Evolutionary conservation across 2,888 invertebrate species (phyloP).

Genomic region (Theretra japonica): DNA sequence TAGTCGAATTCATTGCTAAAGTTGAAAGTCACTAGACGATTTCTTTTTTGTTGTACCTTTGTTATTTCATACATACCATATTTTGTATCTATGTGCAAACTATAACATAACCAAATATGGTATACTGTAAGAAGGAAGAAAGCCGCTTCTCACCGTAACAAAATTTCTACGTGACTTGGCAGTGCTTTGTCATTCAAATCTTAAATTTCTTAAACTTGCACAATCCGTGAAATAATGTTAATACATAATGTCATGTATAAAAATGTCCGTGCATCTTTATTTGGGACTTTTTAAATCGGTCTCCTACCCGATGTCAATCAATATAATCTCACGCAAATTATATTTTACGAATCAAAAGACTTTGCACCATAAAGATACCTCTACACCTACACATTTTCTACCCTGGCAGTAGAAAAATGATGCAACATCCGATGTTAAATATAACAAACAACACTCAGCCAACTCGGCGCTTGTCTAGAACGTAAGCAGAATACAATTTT

Average conservation of each 20-base stretch:
- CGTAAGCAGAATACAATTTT: constrained; percentile 5
- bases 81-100: not conserved
- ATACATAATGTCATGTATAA: too few species aligned
- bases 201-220: not conserved
- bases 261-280: too few species aligned
- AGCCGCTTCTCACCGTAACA: constrained; percentile 9
- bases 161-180: not conserved
- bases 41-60: not conserved
- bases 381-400: too few species aligned
- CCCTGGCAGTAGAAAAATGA: too few species aligned
- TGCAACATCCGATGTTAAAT: too few species aligned
- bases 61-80: not conserved
- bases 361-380: too few species aligned
- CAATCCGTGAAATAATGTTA: not conserved
- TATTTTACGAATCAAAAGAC: too few species aligned
- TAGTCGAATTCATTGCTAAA: not conserved
- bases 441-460: too few species aligned
- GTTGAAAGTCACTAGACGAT: not conserved
- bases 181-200: not conserved
- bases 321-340: too few species aligned
- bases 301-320: too few species aligned
- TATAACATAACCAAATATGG: not conserved
- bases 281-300: too few species aligned
- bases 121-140: not conserved
- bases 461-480: too few species aligned